Evolutionary conservation across 2,113 vertebrate species (phyloP).

Genomic region (Chaetura pelagica): DNA sequence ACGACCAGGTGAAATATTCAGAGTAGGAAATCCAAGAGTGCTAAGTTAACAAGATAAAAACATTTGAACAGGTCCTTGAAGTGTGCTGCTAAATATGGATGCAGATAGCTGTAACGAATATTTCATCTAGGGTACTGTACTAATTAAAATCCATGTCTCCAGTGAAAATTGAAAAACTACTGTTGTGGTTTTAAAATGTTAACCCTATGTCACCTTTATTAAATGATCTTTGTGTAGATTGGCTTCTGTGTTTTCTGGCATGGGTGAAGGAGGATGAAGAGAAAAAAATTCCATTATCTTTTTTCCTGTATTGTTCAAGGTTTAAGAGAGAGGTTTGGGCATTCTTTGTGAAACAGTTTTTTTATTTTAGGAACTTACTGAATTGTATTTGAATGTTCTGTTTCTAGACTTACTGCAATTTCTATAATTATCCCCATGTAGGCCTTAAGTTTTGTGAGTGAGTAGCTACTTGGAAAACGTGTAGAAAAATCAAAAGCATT

Average conservation of each 20-base stretch:
- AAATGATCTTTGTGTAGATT: neutral
- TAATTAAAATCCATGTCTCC: neutral
- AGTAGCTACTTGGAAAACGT: neutral
- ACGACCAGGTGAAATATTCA: neutral
- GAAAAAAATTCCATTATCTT: neutral
- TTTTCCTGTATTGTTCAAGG: neutral
- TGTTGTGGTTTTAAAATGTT: neutral
- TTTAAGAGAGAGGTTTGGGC: neutral
- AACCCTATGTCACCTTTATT: neutral
- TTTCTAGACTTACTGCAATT: neutral
- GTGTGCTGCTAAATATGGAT: neutral
- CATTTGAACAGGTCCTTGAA: neutral
- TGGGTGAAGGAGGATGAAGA: neutral
- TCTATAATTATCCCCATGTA: neutral
- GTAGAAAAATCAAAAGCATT: neutral
- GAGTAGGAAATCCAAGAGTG: neutral
- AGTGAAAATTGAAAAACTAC: neutral
- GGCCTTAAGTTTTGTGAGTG: neutral
- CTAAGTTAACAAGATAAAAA: neutral
- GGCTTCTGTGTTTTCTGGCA: neutral
- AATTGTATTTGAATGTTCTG: neutral
- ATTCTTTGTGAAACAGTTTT: neutral
- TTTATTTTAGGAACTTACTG: neutral
- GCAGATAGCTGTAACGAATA: neutral
- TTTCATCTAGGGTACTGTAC: neutral